phyloP scores from a whole-genome alignment of 2,113 vertebrate genomes.

The Labrus mixtus region DNA sequence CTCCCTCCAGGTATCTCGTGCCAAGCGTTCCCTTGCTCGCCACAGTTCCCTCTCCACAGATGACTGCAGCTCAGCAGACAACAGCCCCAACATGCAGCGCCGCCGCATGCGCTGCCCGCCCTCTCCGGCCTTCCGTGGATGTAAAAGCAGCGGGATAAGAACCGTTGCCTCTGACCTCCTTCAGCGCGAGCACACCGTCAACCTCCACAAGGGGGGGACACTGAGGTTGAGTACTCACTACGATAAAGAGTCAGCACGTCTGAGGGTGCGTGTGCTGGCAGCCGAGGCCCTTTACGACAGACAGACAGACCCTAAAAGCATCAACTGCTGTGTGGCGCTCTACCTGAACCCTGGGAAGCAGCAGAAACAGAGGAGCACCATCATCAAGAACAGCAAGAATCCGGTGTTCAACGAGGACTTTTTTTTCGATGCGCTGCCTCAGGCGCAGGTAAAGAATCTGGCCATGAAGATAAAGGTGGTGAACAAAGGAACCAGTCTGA shows the following conservation, averaged over 20 bases:
- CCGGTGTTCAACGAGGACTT: constrained; percentile 98
- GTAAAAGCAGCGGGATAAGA: constrained; percentile 53
- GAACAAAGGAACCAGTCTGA: constrained; percentile 96
- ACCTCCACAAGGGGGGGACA: constrained; percentile 88
- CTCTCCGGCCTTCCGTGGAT: constrained; percentile 74
- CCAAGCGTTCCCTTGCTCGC: constrained; percentile 90
- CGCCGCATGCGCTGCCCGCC: constrained; percentile 84
- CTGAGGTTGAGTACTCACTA: constrained; percentile 91
- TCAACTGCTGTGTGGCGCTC: constrained; percentile 95
- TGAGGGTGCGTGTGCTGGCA: constrained; percentile 88
- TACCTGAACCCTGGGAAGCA: constrained; percentile 96
- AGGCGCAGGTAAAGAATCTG: constrained; percentile 88
- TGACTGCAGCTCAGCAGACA: constrained; percentile 92
- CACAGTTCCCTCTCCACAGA: constrained; percentile 95
- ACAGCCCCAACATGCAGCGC: constrained; percentile 91
- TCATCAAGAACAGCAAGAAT: constrained; percentile 95
- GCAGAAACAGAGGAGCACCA: constrained; percentile 97
- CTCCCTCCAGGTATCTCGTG: constrained; percentile 86
- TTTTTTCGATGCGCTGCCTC: constrained; percentile 93
- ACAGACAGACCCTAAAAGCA: constrained; percentile 89
- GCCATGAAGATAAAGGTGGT: constrained; percentile 96
- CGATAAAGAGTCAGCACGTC: constrained; percentile 86
- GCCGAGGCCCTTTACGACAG: constrained; percentile 92
- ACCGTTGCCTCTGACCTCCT: constrained; percentile 58
- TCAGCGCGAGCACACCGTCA: constrained; percentile 85